Evolutionary conservation across 2,113 vertebrate species (phyloP), one percentile per base, ranked within the genome.

Genomic region (Pachycephala philippinensis): DNA sequence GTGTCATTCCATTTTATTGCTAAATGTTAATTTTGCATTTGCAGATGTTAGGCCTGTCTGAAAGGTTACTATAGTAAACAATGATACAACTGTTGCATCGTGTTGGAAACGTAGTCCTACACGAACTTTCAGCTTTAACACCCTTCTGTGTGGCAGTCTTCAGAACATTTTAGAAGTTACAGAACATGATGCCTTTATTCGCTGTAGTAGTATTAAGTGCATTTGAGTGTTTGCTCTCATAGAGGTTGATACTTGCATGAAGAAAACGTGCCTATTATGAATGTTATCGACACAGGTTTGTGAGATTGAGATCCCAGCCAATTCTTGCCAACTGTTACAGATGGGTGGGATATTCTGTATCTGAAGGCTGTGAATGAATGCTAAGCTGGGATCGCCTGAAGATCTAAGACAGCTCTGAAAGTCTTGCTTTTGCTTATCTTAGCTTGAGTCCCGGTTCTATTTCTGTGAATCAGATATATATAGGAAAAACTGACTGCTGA

Each of bases 391-490:
- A 35, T 84, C 1, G 5, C 63, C 27, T 71, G 24, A 53, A 84
- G 53, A 85, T 81, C 65, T 45, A 33, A 68, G 59, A 9, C 44
- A 59, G 22, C 47, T 81, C 52, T 78, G 7, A 14, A 61, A 86
- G 56, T 42, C 76, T 94, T 96, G 64, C 79, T 96, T 97, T 97
- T 93, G 88, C 93, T 97, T 97, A 89, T 95, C 87, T 83, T 92
- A 84, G 83, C 95, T 97, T 96, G 72, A 13, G 6, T 95, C 88
- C 96, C 75, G 40, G 92, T 98, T 97, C 95, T 97, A 61, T 97
- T 98, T 95, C 90, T 97, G 90, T 95, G 95, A 94, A 95, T 96
- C 86, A 93, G 86, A 97, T 96, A 96, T 97, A 96, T 94, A 70
- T 91, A 97, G 95, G 96, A 95, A 98, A 97, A 91, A 92, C 71